phyloP scores from a whole-genome alignment of 2,797 vertebrate genomes.

The Distichodus sexfasciatus region DNA sequence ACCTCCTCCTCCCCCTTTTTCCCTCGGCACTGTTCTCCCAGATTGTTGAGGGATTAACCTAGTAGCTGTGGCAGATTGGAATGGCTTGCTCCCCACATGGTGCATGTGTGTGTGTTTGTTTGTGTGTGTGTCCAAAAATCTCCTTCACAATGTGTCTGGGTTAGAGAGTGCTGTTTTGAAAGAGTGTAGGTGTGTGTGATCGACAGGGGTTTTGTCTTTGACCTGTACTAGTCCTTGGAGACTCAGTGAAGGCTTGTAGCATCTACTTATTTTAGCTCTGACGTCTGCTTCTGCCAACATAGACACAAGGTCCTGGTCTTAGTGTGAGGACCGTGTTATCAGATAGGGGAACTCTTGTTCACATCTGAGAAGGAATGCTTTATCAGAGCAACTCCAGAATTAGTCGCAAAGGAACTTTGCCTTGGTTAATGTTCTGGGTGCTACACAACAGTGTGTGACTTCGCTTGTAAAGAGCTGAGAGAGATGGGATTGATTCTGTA shows the following conservation, averaged over 20 bases:
- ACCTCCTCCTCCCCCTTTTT: slow-evolving; percentile 20
- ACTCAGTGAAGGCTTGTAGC: slow-evolving; percentile 14
- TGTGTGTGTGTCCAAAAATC: slow-evolving; percentile 8
- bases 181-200: not conserved
- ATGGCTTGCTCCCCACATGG: slow-evolving; percentile 27
- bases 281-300: slow-evolving; percentile 14
- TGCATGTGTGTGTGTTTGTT: slow-evolving; percentile 21
- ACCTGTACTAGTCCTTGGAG: not conserved
- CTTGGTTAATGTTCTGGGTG: not conserved
- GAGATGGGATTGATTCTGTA: not conserved
- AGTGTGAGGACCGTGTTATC: slow-evolving; percentile 20
- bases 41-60: slow-evolving; percentile 52
- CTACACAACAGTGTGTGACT: slow-evolving; percentile 5
- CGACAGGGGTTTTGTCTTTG: not conserved
- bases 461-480: slow-evolving; percentile 17
- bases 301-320: not conserved
- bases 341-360: not conserved
- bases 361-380: slow-evolving; percentile 7
- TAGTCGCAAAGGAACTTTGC: slow-evolving; percentile 24
- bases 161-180: not conserved
- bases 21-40: slow-evolving; percentile 23
- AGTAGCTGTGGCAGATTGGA: slow-evolving; percentile 50
- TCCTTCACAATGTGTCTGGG: not conserved
- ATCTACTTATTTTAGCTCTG: slow-evolving; percentile 16
- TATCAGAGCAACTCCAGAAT: slow-evolving; percentile 21